Conservation (phyloP, 23 tunicate species). For the Diplosoma virens region DNA sequence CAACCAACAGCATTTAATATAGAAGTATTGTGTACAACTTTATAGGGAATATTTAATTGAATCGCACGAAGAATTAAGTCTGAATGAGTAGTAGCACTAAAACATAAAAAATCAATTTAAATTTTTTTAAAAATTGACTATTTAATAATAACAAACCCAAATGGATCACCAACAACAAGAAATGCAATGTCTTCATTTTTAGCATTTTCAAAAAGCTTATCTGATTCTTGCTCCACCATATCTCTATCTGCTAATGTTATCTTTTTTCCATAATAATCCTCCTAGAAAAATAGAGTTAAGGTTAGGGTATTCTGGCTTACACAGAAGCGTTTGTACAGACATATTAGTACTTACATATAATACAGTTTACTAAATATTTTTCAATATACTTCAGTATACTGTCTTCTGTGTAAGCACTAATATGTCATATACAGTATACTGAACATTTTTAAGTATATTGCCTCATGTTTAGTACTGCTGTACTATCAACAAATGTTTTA, state of each 20-base stretch:
- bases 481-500: too few relatives aligned
- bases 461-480: too few relatives aligned
- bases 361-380: too few relatives aligned
- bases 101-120: conserved; percentile 17
- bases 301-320: too few relatives aligned
- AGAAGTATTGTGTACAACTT: conserved; percentile 97
- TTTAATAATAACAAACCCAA: conserved; percentile 57
- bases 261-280: conserved; percentile 66
- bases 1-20: conserved; percentile 99
- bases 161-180: conserved; percentile 97
- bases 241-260: conserved; percentile 89
- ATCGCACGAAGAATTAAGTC: conserved; percentile 85
- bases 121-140: too few relatives aligned
- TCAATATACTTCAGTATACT: too few relatives aligned
- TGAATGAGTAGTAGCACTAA: conserved; percentile 91
- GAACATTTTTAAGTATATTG: too few relatives aligned
- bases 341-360: too few relatives aligned
- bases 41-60: conserved; percentile 65
- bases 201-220: conserved; percentile 54
- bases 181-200: conserved; percentile 66
- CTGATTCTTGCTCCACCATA: conserved; percentile 91
- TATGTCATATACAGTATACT: too few relatives aligned
- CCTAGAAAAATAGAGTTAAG: too few relatives aligned
- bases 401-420: too few relatives aligned
- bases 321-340: too few relatives aligned